A percentile compares a stretch with the other conserved stretches of the same genome.
Evolutionary conservation across 2,888 invertebrate species (phyloP).

Genomic region (Euphydryas editha): DNA sequence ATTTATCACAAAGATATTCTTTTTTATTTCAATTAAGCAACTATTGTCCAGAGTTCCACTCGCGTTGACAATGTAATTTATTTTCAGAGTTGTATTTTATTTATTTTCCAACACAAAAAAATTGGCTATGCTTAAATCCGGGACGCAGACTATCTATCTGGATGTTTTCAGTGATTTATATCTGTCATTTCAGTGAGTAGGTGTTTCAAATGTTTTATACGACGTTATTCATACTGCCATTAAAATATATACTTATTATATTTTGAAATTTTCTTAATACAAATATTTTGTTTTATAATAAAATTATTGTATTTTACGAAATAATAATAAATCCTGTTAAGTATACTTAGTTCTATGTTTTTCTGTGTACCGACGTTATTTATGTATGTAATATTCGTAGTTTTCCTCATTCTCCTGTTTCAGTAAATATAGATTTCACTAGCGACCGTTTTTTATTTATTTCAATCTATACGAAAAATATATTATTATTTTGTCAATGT

Average conservation of each 20-base stretch:
- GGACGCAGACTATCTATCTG: slow-evolving; percentile 35
- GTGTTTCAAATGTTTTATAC: slow-evolving; percentile 6
- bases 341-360: background rate
- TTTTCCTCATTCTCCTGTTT: background rate
- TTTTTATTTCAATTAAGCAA: slow-evolving; percentile 45
- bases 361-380: background rate
- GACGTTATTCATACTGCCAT: slow-evolving; percentile 1
- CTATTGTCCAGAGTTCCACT: slow-evolving; percentile 37
- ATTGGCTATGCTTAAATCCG: slow-evolving; percentile 35
- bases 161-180: slow-evolving; percentile 35
- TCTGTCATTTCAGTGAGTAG: slow-evolving; percentile 22
- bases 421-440: background rate
- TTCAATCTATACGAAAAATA: background rate
- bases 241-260: background rate
- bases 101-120: slow-evolving; percentile 42
- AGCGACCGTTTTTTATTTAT: background rate
- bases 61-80: slow-evolving; percentile 42
- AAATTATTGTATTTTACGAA: background rate
- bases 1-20: slow-evolving; percentile 14
- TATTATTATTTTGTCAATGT: background rate
- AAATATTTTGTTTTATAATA: slow-evolving; percentile 5
- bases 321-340: background rate
- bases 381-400: background rate
- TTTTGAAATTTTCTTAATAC: slow-evolving; percentile 1
- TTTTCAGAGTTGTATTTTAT: slow-evolving; percentile 40